Evolutionary conservation across 2,797 vertebrate species (phyloP), one percentile per base, ranked within the genome.

Genomic region (Cichlasoma orientale): DNA sequence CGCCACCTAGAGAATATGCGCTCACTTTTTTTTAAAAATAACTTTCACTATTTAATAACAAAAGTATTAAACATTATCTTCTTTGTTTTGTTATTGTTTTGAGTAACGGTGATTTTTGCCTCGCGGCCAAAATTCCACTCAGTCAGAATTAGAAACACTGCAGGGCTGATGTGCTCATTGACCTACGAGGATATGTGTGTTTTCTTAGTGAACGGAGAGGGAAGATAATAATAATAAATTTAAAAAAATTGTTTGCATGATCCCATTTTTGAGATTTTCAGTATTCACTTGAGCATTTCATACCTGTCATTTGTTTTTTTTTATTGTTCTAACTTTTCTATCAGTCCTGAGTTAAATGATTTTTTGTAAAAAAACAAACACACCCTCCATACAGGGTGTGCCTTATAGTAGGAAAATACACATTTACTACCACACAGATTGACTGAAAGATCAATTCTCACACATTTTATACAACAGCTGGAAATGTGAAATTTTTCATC

Each of bases 241-340:
- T 23, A 5, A 53, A 78, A 41, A 19, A 4, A 29, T 66, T n/a
- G 10, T 79, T 77, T 84, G 85, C 86, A 87, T 90, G 82, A 89
- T 81, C 58, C 76, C 33, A 56, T 47, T 76, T 80, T 74, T 77
- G 27, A 82, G 21, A 56, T 38, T 73, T 76, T 41, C 25, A 77
- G 41, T 47, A 29, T 47, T 66, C 23, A 47, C 10, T 66, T 0
- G 1, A 86, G 71, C 66, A 77, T 91, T 89, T 90, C 83, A 81
- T 78, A 78, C 56, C 55, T 18, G 72, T 82, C 27, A 75, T 86
- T 88, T 92, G 23, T 88, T 78, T 52, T 66, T 74, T n/a, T 53
- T 61, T 36, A 85, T 29, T 82, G 19, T 71, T 77, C 69, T 58
- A 14, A 53, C 52, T 53, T 53, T 53, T 53, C 9, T 53, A 21